Conservation (phyloP, 2,888 invertebrate genomes). For the Cyrtodaria siliqua region DNA sequence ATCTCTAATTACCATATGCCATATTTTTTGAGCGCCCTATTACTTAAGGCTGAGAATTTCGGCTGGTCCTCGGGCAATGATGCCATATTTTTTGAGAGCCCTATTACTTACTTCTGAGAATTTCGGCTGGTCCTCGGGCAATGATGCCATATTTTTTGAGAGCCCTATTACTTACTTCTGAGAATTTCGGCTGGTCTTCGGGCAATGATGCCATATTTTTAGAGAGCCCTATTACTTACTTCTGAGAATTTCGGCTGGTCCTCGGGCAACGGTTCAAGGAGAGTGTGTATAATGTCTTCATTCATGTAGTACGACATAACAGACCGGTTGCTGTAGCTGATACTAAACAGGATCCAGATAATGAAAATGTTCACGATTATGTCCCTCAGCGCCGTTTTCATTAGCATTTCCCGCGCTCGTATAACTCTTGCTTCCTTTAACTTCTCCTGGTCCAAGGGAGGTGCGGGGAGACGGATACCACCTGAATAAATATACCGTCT, state of each 20-base stretch:
- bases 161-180: constrained; percentile 17
- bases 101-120: constrained; percentile 20
- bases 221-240: too few species aligned
- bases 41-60: constrained; percentile 11
- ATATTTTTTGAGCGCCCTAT: too few species aligned
- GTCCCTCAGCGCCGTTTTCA: constrained; percentile 58
- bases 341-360: constrained; percentile 73
- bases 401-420: constrained; percentile 59
- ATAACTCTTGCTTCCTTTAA: constrained; percentile 51
- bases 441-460: constrained; percentile 43
- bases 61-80: constrained; percentile 10
- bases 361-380: constrained; percentile 63
- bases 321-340: constrained; percentile 74
- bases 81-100: too few species aligned
- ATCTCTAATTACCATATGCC: too few species aligned
- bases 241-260: constrained; percentile 2
- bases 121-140: background rate
- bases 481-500: constrained; percentile 27
- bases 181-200: constrained; percentile 1
- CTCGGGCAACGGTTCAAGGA: constrained; percentile 48
- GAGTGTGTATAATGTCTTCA: constrained; percentile 53
- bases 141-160: too few species aligned
- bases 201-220: constrained; percentile 48
- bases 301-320: constrained; percentile 65
- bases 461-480: constrained; percentile 50